A percentile compares a stretch with the other conserved stretches of the same genome.
These are phyloP conservation scores for Littorina saxatilis DNA, from an alignment of 1,140 invertebrate species.

Conservation along the genomic window DNA sequence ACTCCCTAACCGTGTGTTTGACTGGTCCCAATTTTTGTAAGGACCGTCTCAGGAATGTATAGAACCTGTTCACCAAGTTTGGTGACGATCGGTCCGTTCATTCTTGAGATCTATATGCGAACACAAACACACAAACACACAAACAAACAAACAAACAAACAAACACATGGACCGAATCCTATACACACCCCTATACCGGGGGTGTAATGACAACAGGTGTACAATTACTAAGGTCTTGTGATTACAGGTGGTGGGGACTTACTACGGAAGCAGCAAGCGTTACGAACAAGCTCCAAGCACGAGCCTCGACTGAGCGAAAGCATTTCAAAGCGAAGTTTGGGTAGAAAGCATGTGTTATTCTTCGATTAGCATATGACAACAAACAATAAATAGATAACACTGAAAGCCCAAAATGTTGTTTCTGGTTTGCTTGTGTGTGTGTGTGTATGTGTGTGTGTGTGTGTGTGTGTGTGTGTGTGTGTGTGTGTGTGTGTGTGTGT, in stretches of 20 bases:
- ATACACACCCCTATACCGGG: too few relatives aligned
- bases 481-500: constrained; percentile 1
- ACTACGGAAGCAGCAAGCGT: constrained; percentile 85
- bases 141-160: background rate
- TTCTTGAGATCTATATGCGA: background rate
- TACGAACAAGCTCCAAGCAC: too few relatives aligned
- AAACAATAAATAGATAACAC: too few relatives aligned
- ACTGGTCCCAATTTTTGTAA: too few relatives aligned
- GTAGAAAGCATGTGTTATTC: background rate
- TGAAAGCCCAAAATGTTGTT: too few relatives aligned
- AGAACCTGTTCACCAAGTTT: too few relatives aligned
- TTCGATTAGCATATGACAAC: background rate
- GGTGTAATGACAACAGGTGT: background rate
- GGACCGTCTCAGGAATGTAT: too few relatives aligned
- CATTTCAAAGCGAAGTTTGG: background rate
- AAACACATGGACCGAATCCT: too few relatives aligned
- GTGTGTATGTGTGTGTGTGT: background rate
- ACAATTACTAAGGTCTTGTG: too few relatives aligned
- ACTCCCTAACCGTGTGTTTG: too few relatives aligned
- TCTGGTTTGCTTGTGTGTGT: background rate
- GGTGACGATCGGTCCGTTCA: too few relatives aligned
- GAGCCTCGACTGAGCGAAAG: background rate
- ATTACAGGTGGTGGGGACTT: constrained; percentile 89
- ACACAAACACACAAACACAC: background rate
- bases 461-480: constrained; percentile 2